A percentile compares a stretch with the other conserved stretches of the same genome.
These are phyloP conservation scores for Paraplagusia blochii DNA, from an alignment of 2,113 vertebrate species.

Conservation along the genomic window DNA sequence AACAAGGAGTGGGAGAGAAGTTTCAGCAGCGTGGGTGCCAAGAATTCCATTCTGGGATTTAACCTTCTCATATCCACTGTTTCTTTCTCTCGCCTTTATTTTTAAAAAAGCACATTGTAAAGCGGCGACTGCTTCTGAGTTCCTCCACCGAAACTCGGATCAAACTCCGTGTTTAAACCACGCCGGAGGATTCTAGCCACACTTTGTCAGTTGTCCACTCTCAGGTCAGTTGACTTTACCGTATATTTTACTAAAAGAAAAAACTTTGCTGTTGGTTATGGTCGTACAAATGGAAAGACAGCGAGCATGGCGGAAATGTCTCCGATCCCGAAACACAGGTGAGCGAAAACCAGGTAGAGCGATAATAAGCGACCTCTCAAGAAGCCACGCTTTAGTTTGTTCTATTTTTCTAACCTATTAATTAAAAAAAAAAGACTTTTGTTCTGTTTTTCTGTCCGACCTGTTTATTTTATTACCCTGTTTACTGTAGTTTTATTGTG, in stretches of 20 bases:
- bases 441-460: not conserved
- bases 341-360: constrained; percentile 54
- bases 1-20: constrained; percentile 20
- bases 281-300: constrained; percentile 23
- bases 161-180: not conserved
- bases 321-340: constrained; percentile 72
- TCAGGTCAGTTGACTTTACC: constrained; percentile 51
- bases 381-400: not conserved
- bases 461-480: not conserved
- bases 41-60: constrained; percentile 1
- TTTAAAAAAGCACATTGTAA: not conserved
- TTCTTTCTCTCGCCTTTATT: constrained; percentile 1
- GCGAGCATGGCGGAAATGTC: constrained; percentile 56
- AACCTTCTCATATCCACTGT: not conserved
- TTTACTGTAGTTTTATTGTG: not conserved
- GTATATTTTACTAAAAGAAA: not conserved
- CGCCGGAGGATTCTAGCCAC: constrained; percentile 25
- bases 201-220: not conserved
- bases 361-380: constrained; percentile 19
- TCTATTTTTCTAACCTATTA: no score
- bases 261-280: constrained; percentile 29
- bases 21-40: constrained; percentile 15
- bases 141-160: constrained; percentile 40
- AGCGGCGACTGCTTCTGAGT: constrained; percentile 6
- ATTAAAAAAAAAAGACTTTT: no score